Conservation (phyloP, 2,888 invertebrate species). For the Diarsia dahlii region DNA sequence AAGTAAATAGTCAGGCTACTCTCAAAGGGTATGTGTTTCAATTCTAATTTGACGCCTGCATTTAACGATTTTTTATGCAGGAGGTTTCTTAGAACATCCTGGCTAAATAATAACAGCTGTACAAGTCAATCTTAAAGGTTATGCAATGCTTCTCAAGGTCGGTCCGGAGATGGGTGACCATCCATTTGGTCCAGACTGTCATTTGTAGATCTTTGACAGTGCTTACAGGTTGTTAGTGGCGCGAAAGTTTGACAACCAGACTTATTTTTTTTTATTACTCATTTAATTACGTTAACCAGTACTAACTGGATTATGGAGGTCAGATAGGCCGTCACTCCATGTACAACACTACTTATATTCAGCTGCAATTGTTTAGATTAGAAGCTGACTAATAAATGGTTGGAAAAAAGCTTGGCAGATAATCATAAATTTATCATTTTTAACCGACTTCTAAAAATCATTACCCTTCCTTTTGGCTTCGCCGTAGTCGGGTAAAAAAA, state of each 20-base stretch:
- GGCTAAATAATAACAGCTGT: too few species aligned
- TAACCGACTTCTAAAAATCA: too few species aligned
- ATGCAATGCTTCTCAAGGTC: too few species aligned
- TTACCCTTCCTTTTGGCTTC: too few species aligned
- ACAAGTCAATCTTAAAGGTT: too few species aligned
- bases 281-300: too few species aligned
- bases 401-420: not conserved
- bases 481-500: too few species aligned
- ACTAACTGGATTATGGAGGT: not conserved
- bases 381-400: not conserved
- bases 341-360: not conserved
- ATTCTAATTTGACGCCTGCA: not conserved
- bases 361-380: not conserved
- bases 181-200: too few species aligned
- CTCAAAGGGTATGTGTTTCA: not conserved
- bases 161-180: too few species aligned
- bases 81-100: too few species aligned
- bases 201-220: not conserved
- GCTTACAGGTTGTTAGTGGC: not conserved
- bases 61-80: not conserved
- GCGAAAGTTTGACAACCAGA: not conserved
- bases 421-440: too few species aligned
- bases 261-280: not conserved
- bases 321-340: not conserved
- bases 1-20: too few species aligned